phyloP scores from a whole-genome alignment of 2,888 invertebrate genomes.

The Laothoe populi region DNA sequence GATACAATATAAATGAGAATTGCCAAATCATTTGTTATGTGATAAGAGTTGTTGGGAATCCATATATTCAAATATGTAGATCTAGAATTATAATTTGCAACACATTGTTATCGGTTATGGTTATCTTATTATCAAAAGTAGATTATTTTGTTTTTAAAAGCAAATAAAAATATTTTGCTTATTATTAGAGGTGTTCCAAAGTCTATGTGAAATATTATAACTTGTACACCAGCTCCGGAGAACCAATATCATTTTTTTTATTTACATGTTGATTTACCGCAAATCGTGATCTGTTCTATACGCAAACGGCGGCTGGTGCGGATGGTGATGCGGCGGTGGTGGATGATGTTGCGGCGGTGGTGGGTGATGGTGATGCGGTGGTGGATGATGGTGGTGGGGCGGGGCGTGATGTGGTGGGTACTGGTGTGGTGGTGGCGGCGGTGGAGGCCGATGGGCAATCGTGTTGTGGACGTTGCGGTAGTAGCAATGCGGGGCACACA shows the following conservation, averaged over 20 bases:
- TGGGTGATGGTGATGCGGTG: constrained; percentile 35
- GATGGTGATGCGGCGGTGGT: constrained; percentile 39
- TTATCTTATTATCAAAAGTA: too few species aligned
- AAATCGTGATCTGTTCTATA: background rate
- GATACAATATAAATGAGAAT: too few species aligned
- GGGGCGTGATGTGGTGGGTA: constrained; percentile 36
- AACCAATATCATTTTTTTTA: background rate
- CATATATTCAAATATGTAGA: too few species aligned
- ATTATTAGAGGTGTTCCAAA: too few species aligned
- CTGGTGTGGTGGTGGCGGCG: constrained; percentile 38
- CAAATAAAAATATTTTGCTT: too few species aligned
- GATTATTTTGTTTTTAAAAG: too few species aligned
- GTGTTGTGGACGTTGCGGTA: constrained; percentile 37
- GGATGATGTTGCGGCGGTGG: constrained; percentile 40
- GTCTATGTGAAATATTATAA: too few species aligned
- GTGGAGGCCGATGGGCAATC: constrained; percentile 29
- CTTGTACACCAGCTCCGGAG: background rate
- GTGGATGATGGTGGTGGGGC: constrained; percentile 33
- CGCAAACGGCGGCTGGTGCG: constrained; percentile 35
- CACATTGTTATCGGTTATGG: too few species aligned
- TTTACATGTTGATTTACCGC: constrained; percentile 10
- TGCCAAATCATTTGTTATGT: too few species aligned
- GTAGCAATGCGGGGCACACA: constrained; percentile 64
- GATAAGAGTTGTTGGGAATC: too few species aligned
- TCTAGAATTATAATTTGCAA: too few species aligned